phyloP scores from a whole-genome alignment of 2,797 vertebrate species.

The Eidolon dupreanum region DNA sequence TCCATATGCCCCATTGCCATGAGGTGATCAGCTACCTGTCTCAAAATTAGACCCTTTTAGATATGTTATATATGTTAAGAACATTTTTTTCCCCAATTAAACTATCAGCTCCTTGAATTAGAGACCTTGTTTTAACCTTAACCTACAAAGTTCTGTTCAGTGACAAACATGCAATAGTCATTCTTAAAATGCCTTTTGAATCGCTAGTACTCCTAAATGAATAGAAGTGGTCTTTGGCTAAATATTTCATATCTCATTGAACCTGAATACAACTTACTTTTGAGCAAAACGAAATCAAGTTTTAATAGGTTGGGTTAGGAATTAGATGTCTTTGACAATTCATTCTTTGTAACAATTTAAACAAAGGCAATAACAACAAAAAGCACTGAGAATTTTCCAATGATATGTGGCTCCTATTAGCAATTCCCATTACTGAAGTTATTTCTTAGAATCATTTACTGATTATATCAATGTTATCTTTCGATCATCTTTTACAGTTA shows the following conservation, averaged over 20 bases:
- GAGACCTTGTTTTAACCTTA: background rate
- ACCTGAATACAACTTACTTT: background rate
- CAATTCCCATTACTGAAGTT: background rate
- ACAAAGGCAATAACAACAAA: background rate
- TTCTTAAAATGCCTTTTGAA: background rate
- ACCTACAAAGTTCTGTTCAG: background rate
- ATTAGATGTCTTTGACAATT: conserved; percentile 6
- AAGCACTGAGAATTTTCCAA: background rate
- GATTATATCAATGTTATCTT: background rate
- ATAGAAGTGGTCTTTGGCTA: background rate
- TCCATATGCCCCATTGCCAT: fast-evolving
- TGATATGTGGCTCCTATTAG: background rate
- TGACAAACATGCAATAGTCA: background rate
- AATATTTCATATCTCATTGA: background rate
- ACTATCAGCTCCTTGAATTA: background rate
- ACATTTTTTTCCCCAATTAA: background rate
- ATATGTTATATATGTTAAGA: background rate
- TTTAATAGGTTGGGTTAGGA: background rate
- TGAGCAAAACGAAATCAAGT: background rate
- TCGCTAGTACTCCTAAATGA: background rate
- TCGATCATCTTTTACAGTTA: conserved; percentile 10
- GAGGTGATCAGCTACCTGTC: no score
- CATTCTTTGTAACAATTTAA: conserved; percentile 18
- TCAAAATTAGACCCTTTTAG: background rate
- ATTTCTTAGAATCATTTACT: background rate